Evolutionary conservation across 1,140 invertebrate genomes (phyloP), one percentile per base, ranked within the genome.

Genomic region (Manduca sexta): DNA sequence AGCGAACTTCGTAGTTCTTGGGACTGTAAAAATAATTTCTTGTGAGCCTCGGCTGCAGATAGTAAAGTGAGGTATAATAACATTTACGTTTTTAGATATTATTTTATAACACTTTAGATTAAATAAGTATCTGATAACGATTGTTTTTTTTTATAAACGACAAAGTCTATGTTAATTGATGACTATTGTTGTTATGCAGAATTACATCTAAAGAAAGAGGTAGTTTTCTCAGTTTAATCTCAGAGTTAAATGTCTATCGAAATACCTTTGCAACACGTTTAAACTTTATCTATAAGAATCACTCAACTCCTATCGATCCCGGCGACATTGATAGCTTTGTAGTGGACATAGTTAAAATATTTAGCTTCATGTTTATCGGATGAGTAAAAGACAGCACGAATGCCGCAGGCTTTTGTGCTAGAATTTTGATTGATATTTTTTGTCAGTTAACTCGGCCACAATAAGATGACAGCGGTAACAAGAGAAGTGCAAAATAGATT

Each of bases 381-480:
- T 67, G 56, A 45, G 55, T 64, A 74, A 73, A 67, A 66, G 62
- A 61, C 59, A 64, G 67, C 55, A 52, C 64, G 57, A 65, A 42
- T 57, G 82, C 79, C 75, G 60, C 72, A 61, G 77, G 80, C 82
- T 61, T 69, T 75, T 85, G 82, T 76, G 72, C 82, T 80, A 85
- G 79, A 85, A 83, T 82, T 82, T 84, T 85, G 82, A 85, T 85
- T 85, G 80, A 84, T 85, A 85, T 85, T 85, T 85, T 85, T 85
- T 85, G 76, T 84, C 65, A 74, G 70, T 64, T 68, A 68, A 74
- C 70, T 80, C 72, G 72, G 71, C 66, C 75, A 84, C 78, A 83
- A 85, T 81, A 75, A 85, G 73, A 80, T 74, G 78, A 84, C 66
- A 73, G 67, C 62, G 66, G 65, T 77, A 80, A 83, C 77, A 78